Evolutionary conservation across 2,113 vertebrate genomes (phyloP).

Genomic region (Nothoprocta perdicaria): DNA sequence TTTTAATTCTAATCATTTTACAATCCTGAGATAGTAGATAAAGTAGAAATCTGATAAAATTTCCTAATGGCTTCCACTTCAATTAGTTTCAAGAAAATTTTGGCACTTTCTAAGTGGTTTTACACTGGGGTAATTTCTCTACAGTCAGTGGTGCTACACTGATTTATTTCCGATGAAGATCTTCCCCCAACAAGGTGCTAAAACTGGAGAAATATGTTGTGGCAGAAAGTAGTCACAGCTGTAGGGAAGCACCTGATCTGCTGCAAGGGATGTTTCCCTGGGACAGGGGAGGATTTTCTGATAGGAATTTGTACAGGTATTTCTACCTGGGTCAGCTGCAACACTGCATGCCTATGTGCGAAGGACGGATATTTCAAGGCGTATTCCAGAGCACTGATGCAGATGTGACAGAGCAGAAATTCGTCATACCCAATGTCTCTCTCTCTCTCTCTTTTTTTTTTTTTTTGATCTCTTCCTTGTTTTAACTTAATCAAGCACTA

Average conservation of each 20-base stretch:
- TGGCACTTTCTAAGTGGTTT: constrained; percentile 10
- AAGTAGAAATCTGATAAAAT: neutral
- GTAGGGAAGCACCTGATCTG: neutral
- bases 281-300: neutral
- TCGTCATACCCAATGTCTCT: neutral
- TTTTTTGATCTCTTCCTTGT: neutral
- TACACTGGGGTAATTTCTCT: constrained; percentile 17
- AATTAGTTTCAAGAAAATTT: constrained; percentile 37
- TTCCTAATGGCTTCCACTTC: constrained; percentile 31
- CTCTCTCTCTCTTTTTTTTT: no score
- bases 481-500: neutral
- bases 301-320: neutral
- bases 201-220: neutral
- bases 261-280: neutral
- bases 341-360: neutral
- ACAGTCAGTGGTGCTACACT: constrained; percentile 10
- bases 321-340: neutral
- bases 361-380: neutral
- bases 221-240: neutral
- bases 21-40: no score
- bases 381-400: fast-evolving
- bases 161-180: neutral
- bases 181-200: neutral
- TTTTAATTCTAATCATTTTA: neutral
- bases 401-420: neutral